phyloP scores from a whole-genome alignment of 2,113 vertebrate genomes.

The Atractosteus spatula region DNA sequence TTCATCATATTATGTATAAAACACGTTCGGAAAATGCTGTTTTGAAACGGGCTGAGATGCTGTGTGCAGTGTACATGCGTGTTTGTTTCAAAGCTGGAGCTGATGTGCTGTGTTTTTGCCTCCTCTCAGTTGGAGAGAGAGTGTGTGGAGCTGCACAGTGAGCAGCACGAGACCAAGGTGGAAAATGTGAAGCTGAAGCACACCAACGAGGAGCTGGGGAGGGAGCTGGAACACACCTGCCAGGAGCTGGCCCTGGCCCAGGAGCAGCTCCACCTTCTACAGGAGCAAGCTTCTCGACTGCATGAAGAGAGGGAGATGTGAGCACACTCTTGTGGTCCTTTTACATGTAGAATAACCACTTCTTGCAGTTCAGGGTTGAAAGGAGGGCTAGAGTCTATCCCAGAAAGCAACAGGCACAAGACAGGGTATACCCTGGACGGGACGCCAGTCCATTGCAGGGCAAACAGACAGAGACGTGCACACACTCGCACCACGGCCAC shows the following conservation, averaged over 20 bases:
- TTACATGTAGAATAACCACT: no score
- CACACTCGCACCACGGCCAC: no score
- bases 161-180: slow-evolving; percentile 75
- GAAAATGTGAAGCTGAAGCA: slow-evolving; percentile 84
- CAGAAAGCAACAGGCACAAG: no score
- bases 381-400: no score
- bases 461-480: no score
- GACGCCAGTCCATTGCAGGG: no score
- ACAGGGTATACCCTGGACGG: no score
- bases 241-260: slow-evolving; percentile 74
- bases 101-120: background rate
- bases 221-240: slow-evolving; percentile 70
- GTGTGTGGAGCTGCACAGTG: slow-evolving; percentile 72
- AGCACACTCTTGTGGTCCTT: slow-evolving; percentile 29
- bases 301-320: slow-evolving; percentile 87
- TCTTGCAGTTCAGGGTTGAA: no score
- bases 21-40: no score
- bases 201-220: slow-evolving; percentile 80
- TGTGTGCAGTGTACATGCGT: background rate
- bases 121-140: slow-evolving; percentile 76
- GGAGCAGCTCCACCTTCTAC: slow-evolving; percentile 76
- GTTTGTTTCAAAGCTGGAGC: background rate
- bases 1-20: no score
- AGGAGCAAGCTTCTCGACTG: slow-evolving; percentile 72
- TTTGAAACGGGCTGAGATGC: no score